These are phyloP conservation scores for Lasioglossum malachurum DNA, from an alignment of 2,888 invertebrate species.

Conservation along the genomic window DNA sequence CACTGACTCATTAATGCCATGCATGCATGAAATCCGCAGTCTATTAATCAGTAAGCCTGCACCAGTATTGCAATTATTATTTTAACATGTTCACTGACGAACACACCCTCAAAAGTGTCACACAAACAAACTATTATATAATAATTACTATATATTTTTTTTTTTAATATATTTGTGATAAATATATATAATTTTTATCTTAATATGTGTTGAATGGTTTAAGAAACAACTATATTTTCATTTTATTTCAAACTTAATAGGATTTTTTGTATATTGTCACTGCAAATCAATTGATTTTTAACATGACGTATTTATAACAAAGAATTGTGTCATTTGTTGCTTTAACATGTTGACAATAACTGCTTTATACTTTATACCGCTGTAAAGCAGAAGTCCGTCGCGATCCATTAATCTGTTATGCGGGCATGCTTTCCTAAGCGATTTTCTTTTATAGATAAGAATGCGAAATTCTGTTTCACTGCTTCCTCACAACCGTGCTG, in stretches of 20 bases:
- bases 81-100: neutral
- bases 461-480: conserved; percentile 10
- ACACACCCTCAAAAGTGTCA: neutral
- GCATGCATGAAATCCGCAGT: no score
- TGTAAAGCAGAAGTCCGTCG: neutral
- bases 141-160: neutral
- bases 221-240: neutral
- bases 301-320: neutral
- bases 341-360: neutral
- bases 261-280: neutral
- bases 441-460: conserved; percentile 24
- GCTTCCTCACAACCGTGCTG: conserved; percentile 9
- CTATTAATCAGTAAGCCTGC: no score
- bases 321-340: neutral
- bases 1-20: no score
- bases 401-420: neutral
- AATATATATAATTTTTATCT: neutral
- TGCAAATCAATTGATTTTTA: neutral
- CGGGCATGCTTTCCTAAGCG: neutral
- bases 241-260: neutral
- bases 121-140: no score
- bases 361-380: neutral
- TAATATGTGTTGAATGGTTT: neutral
- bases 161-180: neutral
- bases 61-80: neutral